Evolutionary conservation across 2,888 invertebrate genomes (phyloP).

Genomic region (Gisinianus flammeolus): DNA sequence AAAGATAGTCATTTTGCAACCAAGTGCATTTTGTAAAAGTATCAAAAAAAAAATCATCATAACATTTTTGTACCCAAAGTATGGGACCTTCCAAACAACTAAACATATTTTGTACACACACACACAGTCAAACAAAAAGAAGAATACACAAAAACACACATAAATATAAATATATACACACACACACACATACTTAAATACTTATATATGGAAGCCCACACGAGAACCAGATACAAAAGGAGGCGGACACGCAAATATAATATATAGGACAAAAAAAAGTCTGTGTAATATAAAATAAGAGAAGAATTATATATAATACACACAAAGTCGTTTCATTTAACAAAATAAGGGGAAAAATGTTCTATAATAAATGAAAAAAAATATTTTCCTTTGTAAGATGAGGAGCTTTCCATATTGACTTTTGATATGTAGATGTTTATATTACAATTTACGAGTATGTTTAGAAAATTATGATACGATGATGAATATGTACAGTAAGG

Average conservation of each 20-base stretch:
- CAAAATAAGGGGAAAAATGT: background rate
- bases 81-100: background rate
- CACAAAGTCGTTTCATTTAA: background rate
- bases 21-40: background rate
- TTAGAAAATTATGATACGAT: too few relatives aligned
- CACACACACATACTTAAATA: background rate
- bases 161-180: background rate
- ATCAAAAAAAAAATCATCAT: too few relatives aligned
- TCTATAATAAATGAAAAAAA: background rate
- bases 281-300: background rate
- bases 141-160: background rate
- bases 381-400: conserved; percentile 16
- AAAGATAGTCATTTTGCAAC: background rate
- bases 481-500: too few relatives aligned
- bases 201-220: background rate
- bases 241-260: too few relatives aligned
- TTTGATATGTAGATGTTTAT: conserved; percentile 26
- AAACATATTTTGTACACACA: background rate
- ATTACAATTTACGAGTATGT: background rate
- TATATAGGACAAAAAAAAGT: too few relatives aligned
- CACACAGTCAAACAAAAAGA: background rate
- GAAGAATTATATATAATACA: background rate
- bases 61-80: background rate
- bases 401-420: conserved; percentile 27
- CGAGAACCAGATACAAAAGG: too few relatives aligned